These are phyloP conservation scores for Monodelphis domestica DNA, from an alignment of 2,797 vertebrate genomes.

Conservation along the genomic window DNA sequence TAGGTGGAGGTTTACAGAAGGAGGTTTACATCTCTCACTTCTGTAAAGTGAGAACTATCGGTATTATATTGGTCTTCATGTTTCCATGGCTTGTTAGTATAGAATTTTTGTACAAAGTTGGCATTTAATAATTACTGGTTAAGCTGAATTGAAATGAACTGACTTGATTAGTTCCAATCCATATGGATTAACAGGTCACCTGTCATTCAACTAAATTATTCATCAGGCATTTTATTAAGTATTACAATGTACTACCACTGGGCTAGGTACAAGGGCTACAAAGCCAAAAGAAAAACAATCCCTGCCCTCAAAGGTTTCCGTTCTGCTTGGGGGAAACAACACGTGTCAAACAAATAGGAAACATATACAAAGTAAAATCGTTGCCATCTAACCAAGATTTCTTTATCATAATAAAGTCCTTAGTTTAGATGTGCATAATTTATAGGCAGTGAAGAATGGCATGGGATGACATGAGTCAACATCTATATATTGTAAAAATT, in stretches of 20 bases:
- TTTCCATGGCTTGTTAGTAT: background rate
- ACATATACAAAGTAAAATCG: background rate
- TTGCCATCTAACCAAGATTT: background rate
- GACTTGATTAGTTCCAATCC: background rate
- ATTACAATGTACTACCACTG: too few relatives aligned
- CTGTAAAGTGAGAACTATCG: background rate
- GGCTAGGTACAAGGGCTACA: background rate
- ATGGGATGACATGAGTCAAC: background rate
- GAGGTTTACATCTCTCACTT: too few relatives aligned
- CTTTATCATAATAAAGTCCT: background rate
- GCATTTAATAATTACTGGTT: background rate
- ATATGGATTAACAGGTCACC: background rate
- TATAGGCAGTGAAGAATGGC: background rate
- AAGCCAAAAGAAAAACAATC: background rate
- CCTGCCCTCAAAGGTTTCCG: background rate
- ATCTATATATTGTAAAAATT: too few relatives aligned
- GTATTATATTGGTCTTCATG: background rate
- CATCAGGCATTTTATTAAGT: background rate
- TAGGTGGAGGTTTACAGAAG: background rate
- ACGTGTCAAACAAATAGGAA: background rate
- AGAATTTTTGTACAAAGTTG: background rate
- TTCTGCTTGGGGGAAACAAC: background rate
- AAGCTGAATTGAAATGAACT: background rate
- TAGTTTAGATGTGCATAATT: background rate
- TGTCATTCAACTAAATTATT: background rate